A percentile compares a stretch with the other conserved stretches of the same genome.
phyloP scores from a whole-genome alignment of 2,888 invertebrate species.

The Ennomos quercinarius region DNA sequence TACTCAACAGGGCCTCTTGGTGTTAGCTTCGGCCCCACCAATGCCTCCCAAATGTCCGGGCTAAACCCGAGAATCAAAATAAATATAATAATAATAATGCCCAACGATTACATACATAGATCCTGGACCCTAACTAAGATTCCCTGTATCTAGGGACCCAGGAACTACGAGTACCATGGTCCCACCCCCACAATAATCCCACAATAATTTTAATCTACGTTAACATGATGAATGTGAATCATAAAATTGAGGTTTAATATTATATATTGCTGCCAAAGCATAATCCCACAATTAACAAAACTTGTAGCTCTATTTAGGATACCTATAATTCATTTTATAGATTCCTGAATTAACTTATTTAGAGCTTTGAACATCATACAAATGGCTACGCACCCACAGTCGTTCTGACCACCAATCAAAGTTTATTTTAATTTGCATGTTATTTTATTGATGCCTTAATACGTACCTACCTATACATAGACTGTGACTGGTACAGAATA shows the following conservation, averaged over 20 bases:
- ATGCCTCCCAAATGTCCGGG: too few species aligned
- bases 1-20: too few species aligned
- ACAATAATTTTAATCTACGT: conserved; percentile 1
- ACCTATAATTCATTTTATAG: background rate
- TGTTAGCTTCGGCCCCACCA: too few species aligned
- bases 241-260: background rate
- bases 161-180: too few species aligned
- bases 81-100: too few species aligned
- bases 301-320: conserved; percentile 4
- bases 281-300: conserved; percentile 1
- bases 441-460: conserved; percentile 2
- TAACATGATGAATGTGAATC: background rate
- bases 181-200: too few species aligned
- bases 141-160: too few species aligned
- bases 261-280: background rate
- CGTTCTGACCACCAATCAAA: conserved; percentile 2
- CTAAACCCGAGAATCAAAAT: too few species aligned
- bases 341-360: conserved; percentile 3
- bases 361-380: background rate
- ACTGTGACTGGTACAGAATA: background rate
- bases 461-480: too few species aligned
- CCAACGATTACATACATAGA: too few species aligned
- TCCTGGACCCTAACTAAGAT: too few species aligned
- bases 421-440: conserved; percentile 1
- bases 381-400: background rate